Evolutionary conservation across 1,140 invertebrate species (phyloP).

Genomic region (Diorhabda sublineata): DNA sequence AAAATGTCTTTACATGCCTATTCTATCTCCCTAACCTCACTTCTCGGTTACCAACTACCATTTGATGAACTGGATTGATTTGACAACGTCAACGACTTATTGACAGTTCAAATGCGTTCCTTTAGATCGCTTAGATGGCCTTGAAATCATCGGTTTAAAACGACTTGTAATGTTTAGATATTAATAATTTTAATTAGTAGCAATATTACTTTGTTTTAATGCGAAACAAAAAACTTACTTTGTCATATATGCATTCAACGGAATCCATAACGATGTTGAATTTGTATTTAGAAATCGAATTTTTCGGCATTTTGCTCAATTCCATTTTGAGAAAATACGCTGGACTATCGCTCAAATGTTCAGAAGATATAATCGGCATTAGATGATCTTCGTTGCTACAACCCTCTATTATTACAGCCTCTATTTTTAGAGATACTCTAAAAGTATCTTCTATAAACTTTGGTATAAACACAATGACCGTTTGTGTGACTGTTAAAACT

Average conservation of each 20-base stretch:
- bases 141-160: too few relatives aligned
- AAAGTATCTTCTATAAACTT: constrained; percentile 35
- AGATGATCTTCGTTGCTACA: constrained; percentile 69
- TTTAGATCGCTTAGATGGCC: too few relatives aligned
- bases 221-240: constrained; percentile 53
- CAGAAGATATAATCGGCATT: constrained; percentile 56
- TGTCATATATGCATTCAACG: constrained; percentile 74
- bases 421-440: constrained; percentile 49
- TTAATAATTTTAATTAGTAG: too few relatives aligned
- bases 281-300: constrained; percentile 65
- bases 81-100: too few relatives aligned
- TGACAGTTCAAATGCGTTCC: too few relatives aligned
- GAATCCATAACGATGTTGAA: constrained; percentile 66
- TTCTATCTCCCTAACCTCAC: too few relatives aligned
- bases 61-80: too few relatives aligned
- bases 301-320: constrained; percentile 69
- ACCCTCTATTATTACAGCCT: constrained; percentile 76
- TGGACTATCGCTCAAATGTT: constrained; percentile 51
- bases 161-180: too few relatives aligned
- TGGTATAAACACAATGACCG: constrained; percentile 34
- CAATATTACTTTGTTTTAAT: too few relatives aligned
- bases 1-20: too few relatives aligned
- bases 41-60: too few relatives aligned
- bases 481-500: constrained; percentile 68
- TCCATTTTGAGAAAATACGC: constrained; percentile 72